These are phyloP conservation scores for Gallinago solitaria DNA, from an alignment of 2,797 vertebrate genomes.

Conservation along the genomic window DNA sequence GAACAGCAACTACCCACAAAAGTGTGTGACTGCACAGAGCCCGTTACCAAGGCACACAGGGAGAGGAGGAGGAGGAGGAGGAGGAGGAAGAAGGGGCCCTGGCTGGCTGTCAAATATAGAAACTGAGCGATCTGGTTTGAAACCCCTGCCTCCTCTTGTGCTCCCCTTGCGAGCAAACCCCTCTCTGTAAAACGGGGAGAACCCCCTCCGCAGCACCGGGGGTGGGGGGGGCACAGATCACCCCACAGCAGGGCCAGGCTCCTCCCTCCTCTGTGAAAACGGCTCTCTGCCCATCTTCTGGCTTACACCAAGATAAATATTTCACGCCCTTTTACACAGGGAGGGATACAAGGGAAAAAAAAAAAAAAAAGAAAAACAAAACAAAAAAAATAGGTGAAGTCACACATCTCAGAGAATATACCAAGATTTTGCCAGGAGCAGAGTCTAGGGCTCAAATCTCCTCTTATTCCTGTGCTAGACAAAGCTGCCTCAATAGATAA, in stretches of 20 bases:
- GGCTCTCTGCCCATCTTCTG: background rate
- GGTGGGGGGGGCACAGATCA: no score
- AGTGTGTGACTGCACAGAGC: background rate
- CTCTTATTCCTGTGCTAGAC: background rate
- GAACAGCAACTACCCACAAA: background rate
- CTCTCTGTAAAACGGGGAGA: background rate
- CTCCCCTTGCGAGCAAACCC: background rate
- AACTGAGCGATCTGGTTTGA: background rate
- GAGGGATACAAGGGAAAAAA: background rate
- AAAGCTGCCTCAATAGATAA: background rate
- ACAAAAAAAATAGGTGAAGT: background rate
- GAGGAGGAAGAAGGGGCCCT: background rate
- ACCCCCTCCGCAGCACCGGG: background rate
- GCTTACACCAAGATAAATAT: background rate
- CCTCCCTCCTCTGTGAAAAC: background rate
- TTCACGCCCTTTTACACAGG: background rate
- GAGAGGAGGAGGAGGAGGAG: background rate
- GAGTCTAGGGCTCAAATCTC: background rate
- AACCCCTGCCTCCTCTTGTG: background rate
- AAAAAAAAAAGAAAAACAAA: background rate
- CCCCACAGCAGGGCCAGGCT: fast-evolving
- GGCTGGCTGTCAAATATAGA: background rate
- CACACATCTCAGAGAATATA: background rate
- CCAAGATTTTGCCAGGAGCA: background rate
- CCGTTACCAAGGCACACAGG: background rate